Conservation (phyloP, 2,797 vertebrate species). For the Pseudotriccus pelzelni region DNA sequence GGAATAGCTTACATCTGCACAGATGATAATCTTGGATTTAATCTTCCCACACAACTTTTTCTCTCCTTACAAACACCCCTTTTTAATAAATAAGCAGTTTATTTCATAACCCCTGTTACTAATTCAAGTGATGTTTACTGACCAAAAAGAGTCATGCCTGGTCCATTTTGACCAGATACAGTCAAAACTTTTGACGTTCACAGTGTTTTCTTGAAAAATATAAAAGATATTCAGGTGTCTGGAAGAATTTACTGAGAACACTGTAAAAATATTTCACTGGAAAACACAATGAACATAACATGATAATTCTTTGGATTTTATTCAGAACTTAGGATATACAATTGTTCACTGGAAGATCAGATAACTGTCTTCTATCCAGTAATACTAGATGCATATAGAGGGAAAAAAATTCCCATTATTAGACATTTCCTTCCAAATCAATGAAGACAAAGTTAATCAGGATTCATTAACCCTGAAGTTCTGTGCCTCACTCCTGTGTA, state of each 20-base stretch:
- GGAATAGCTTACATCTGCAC: background rate
- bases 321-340: background rate
- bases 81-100: background rate
- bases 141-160: background rate
- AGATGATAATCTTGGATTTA: background rate
- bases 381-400: background rate
- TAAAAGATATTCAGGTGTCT: background rate
- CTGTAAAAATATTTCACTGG: background rate
- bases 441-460: background rate
- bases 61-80: background rate
- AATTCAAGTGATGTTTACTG: background rate
- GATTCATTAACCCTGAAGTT: slow-evolving; percentile 10
- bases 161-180: background rate
- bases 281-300: background rate
- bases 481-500: background rate
- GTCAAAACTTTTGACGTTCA: background rate
- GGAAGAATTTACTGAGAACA: background rate
- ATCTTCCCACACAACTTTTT: background rate
- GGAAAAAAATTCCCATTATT: background rate
- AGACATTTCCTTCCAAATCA: slow-evolving; percentile 3
- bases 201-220: background rate
- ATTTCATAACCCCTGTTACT: background rate
- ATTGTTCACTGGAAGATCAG: background rate
- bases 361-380: background rate
- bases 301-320: background rate